phyloP scores from a whole-genome alignment of 2,797 vertebrate genomes.

The Centropyge bicolor region DNA sequence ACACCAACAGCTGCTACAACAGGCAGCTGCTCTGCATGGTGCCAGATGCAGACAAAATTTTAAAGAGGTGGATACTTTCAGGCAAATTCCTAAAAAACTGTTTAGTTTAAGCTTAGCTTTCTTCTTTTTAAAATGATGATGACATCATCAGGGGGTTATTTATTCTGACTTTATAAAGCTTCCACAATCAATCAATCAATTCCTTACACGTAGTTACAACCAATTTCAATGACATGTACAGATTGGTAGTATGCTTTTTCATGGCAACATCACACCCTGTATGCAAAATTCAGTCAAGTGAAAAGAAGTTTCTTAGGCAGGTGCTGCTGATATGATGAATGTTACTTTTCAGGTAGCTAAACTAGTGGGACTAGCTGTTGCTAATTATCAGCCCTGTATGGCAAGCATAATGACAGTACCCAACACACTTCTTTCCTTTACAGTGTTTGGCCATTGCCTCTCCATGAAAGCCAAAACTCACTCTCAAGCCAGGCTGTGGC shows the following conservation, averaged over 20 bases:
- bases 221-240: not conserved
- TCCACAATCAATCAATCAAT: not conserved
- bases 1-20: too few relatives aligned
- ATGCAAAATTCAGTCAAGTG: not conserved
- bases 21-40: too few relatives aligned
- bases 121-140: not conserved
- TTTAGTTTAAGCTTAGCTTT: not conserved
- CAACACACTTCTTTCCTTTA: too few relatives aligned
- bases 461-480: too few relatives aligned
- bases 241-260: not conserved
- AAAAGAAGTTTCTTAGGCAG: not conserved
- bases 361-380: not conserved
- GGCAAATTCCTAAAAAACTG: not conserved
- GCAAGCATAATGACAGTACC: not conserved
- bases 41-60: not conserved
- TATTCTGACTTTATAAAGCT: not conserved
- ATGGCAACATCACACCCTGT: not conserved
- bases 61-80: not conserved
- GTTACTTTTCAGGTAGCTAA: not conserved
- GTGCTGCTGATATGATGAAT: slow-evolving; percentile 1
- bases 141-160: not conserved
- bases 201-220: not conserved
- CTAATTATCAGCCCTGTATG: not conserved
- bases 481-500: too few relatives aligned
- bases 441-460: too few relatives aligned